Base-by-base conservation (phyloP, 2,888 invertebrate species). In the Hipparchia semele region DNA sequence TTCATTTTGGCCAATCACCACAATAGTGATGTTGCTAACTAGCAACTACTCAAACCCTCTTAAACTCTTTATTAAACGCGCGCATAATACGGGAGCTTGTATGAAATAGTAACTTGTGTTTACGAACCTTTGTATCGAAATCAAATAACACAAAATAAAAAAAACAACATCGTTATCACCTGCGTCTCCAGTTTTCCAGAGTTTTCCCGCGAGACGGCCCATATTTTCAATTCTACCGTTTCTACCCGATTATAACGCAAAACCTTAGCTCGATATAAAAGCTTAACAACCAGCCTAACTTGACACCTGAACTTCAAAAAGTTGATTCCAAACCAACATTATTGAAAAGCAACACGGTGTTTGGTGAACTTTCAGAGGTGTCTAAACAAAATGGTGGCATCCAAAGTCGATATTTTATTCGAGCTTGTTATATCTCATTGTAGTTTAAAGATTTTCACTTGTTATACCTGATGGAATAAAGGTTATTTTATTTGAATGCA, bases 211-310 rank as follows among this genome's bases (percentile, higher is more conserved):
- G 90, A 88, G 88, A 83, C 84, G 84, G 84, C 86, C 89, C 86
- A 90, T 89, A 91, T 91, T 90, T 91, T 84, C 89, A 87, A 90
- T 87, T 87, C 84, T 83, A 87, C 86, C 86, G 87, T 90, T 87
- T 87, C 84, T 84, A 87, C 86, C 85, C 86, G 84, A 88, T 90
- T 88, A 88, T 89, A 65, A 86, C 82, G 87, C 87, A 90, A 89
- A 90, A 86, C 88, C 87, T 79, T 80, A 78, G 80, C 76, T 76
- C 76, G 82, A 86, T 83, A 82, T 82, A 84, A 88, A 89, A 88
- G 88, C 86, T 83, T 80, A 65, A 69, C 77, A 76, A 75, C 88
- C 84, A 85, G 71, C 77, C 71, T 82, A 82, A 68, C 56, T 33
- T 75, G 83, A 83, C 70, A 77, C 81, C 61, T 75, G 54, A 13